Conservation (phyloP, 30 jellyfish, hydroid and myxozoan species). For the Calvadosia cruxmelitensis region DNA sequence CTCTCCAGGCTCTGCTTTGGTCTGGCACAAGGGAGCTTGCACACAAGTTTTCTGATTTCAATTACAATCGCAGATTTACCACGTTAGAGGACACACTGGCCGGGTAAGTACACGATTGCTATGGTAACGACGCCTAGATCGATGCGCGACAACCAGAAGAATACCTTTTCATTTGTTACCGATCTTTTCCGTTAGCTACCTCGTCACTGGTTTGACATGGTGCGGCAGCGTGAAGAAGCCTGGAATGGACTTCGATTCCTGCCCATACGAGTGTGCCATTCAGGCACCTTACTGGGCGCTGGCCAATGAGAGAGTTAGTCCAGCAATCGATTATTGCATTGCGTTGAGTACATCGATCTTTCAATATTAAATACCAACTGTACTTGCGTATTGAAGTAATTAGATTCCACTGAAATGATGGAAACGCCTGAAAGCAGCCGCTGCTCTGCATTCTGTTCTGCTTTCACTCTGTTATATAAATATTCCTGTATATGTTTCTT, state of each 20-base stretch:
- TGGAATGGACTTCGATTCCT: constrained; percentile 64
- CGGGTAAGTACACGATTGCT: constrained; percentile 73
- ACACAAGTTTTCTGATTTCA: constrained; percentile 78
- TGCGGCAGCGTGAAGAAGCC: constrained; percentile 70
- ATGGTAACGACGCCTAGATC: too few species aligned
- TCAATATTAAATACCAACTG: too few species aligned
- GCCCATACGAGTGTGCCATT: constrained; percentile 94
- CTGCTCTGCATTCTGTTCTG: too few species aligned
- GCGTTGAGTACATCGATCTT: background rate
- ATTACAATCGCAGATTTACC: constrained; percentile 51
- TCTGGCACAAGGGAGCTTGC: constrained; percentile 95
- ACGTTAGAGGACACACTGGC: constrained; percentile 93
- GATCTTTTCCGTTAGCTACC: constrained; percentile 27
- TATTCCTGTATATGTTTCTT: background rate
- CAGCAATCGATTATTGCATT: background rate
- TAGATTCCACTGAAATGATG: too few species aligned
- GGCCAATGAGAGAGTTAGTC: constrained; percentile 75
- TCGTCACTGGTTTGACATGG: constrained; percentile 78
- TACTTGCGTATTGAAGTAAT: too few species aligned
- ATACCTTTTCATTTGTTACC: too few species aligned
- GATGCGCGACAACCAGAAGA: too few species aligned
- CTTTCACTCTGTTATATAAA: background rate
- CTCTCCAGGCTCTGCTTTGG: constrained; percentile 86
- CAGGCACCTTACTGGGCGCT: constrained; percentile 98
- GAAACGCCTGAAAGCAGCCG: too few species aligned